Conservation (phyloP, 2,888 invertebrate genomes). For the Zygaena filipendulae region DNA sequence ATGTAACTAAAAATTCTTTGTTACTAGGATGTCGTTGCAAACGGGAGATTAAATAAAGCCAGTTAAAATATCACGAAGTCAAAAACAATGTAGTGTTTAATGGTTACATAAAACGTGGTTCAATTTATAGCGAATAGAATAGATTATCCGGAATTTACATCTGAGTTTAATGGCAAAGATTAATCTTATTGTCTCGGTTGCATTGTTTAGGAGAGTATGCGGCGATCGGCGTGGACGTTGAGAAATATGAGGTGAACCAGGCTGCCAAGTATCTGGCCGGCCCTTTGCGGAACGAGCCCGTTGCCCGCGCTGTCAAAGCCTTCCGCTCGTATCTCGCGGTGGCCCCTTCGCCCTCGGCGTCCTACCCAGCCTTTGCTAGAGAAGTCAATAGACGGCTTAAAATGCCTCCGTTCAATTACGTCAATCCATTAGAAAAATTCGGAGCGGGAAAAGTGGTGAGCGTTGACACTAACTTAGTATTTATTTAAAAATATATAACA, state of each 20-base stretch:
- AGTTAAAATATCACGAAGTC: too few relatives aligned
- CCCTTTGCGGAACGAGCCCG: slow-evolving; percentile 72
- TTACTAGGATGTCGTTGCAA: too few relatives aligned
- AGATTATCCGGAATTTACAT: too few relatives aligned
- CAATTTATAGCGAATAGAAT: too few relatives aligned
- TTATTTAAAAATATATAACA: slow-evolving; percentile 7
- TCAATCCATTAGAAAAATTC: slow-evolving; percentile 78
- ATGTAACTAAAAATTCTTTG: too few relatives aligned
- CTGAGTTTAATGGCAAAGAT: too few relatives aligned
- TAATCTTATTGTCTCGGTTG: too few relatives aligned
- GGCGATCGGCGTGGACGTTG: slow-evolving; percentile 91
- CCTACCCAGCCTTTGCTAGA: slow-evolving; percentile 77
- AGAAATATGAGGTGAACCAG: slow-evolving; percentile 82
- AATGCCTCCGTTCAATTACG: slow-evolving; percentile 87
- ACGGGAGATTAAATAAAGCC: too few relatives aligned
- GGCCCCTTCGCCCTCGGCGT: slow-evolving; percentile 79
- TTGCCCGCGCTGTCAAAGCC: slow-evolving; percentile 72
- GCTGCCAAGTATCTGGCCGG: slow-evolving; percentile 86
- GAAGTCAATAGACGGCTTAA: slow-evolving; percentile 87
- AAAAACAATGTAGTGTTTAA: too few relatives aligned
- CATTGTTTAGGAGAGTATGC: slow-evolving; percentile 97
- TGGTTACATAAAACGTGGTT: too few relatives aligned
- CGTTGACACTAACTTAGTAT: slow-evolving; percentile 15
- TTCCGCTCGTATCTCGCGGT: slow-evolving; percentile 87
- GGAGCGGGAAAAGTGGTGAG: slow-evolving; percentile 80